Evolutionary conservation across 2,797 vertebrate genomes (phyloP).

Genomic region (Ispidina picta): DNA sequence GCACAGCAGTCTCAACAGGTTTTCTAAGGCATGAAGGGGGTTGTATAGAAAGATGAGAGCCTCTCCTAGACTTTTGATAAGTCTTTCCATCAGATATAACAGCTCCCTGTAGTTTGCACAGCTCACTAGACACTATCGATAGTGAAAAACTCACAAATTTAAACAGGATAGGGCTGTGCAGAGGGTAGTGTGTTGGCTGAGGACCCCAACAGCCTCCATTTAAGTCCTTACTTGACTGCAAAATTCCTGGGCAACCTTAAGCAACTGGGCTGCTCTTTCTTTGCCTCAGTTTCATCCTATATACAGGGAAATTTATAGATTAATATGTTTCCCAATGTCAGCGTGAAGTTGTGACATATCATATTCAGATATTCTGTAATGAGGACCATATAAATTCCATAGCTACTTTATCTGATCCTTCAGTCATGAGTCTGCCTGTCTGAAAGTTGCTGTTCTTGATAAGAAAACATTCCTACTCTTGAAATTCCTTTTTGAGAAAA

Average conservation of each 20-base stretch:
- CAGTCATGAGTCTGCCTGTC: slow-evolving; percentile 53
- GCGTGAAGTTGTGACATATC: neutral
- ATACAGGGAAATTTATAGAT: neutral
- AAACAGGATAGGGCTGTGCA: neutral
- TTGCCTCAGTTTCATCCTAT: slow-evolving; percentile 6
- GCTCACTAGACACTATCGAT: neutral
- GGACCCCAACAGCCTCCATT: neutral
- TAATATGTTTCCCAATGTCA: neutral
- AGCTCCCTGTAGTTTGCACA: neutral
- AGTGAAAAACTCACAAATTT: neutral
- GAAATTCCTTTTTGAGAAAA: slow-evolving; percentile 7
- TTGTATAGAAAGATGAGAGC: fast-evolving
- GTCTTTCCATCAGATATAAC: neutral
- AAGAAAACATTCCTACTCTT: slow-evolving; percentile 52
- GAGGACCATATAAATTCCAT: slow-evolving; percentile 61
- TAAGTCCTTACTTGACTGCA: neutral
- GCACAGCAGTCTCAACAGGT: neutral
- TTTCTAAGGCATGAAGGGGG: fast-evolving
- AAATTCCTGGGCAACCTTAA: neutral
- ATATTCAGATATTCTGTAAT: neutral
- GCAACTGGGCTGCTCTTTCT: neutral
- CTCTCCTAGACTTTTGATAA: neutral
- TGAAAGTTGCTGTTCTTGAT: slow-evolving; percentile 20
- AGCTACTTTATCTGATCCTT: slow-evolving; percentile 53
- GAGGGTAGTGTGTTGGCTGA: neutral